phyloP scores from a whole-genome alignment of 2,888 invertebrate genomes.

The Amiota mariae region DNA sequence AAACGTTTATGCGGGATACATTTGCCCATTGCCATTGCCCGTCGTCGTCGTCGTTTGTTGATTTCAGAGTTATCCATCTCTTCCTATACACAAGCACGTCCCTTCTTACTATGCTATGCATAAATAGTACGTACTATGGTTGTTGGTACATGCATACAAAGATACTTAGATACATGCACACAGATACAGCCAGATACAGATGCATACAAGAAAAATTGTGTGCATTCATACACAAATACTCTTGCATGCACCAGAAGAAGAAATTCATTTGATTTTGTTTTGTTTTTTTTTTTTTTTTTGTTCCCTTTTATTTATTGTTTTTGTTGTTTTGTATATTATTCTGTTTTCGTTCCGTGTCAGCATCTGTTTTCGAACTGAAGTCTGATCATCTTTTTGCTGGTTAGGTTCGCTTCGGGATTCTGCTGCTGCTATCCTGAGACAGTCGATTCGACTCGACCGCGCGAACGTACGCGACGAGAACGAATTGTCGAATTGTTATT shows the following conservation, averaged over 20 bases:
- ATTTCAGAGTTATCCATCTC: too few relatives aligned
- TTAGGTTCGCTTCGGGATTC: background rate
- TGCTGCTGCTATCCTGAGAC: background rate
- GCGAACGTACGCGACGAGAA: background rate
- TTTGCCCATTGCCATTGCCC: background rate
- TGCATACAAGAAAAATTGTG: background rate
- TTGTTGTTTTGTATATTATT: slow-evolving; percentile 11
- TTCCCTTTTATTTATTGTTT: background rate
- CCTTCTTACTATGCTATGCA: too few relatives aligned
- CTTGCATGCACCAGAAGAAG: background rate
- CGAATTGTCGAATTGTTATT: too few relatives aligned
- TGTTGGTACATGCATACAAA: background rate
- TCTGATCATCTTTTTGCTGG: slow-evolving; percentile 16
- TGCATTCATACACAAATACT: background rate
- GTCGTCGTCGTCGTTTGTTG: slow-evolving; percentile 13
- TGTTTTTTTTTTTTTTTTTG: slow-evolving; percentile 1
- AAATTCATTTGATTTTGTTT: slow-evolving; percentile 17
- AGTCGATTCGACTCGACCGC: background rate
- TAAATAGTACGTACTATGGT: background rate
- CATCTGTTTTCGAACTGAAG: slow-evolving; percentile 22
- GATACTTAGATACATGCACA: too few relatives aligned
- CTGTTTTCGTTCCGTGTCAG: slow-evolving; percentile 18
- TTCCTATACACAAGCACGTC: too few relatives aligned
- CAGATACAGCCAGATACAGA: too few relatives aligned
- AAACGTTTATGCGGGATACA: slow-evolving; percentile 22